Evolutionary conservation across 2,888 invertebrate species (phyloP), one percentile per base, ranked within the genome.

Genomic region (Pyrrhosoma nymphula): DNA sequence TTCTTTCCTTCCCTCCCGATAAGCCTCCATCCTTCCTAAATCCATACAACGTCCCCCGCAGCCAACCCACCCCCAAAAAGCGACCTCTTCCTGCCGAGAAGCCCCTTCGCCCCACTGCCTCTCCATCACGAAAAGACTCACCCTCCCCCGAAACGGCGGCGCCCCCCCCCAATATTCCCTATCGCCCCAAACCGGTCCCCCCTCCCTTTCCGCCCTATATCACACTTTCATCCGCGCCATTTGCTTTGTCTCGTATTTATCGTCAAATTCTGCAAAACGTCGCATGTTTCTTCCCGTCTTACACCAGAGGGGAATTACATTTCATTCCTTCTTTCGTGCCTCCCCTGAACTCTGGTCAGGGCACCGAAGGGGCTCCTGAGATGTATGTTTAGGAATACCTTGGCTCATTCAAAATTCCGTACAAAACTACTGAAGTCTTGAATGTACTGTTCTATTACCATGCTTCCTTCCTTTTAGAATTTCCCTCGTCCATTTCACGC

Each of bases 201-300:
- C 35, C 39, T 93, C 69, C 69, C 93, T 47, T 6, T 47, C 26
- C 47, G 26, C 47, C 26, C 89, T 55, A 47, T 55, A 47, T 89
- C 89, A 47, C 89, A 89, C 47, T 82, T 82, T 69, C 93, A 93
- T 93, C 69, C 63, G 35, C 60, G 23, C 60, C 60, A 60, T 35
- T 91, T 91, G 35, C 60, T 69, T 56, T 69, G 39, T 26, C 69
- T 69, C 14, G 39, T 60, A 39, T 69, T 69, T 69, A 93, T 93
- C 63, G 82, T 30, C 82, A 82, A 82, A 82, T 93, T n/a, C 47
- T n/a, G 93, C 63, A 26, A 16, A 82, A 82, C 82, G 16, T 18
- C 82, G 35, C 82, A 82, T 82, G n/a, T 82, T 35, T 82, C 82
- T 35, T 35, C 82, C 39, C 14, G 18, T n/a, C 6, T n/a, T n/a